A percentile compares a stretch with the other conserved stretches of the same genome.
Evolutionary conservation across 2,888 invertebrate species (phyloP).

Genomic region (Chrysolina oricalcia): DNA sequence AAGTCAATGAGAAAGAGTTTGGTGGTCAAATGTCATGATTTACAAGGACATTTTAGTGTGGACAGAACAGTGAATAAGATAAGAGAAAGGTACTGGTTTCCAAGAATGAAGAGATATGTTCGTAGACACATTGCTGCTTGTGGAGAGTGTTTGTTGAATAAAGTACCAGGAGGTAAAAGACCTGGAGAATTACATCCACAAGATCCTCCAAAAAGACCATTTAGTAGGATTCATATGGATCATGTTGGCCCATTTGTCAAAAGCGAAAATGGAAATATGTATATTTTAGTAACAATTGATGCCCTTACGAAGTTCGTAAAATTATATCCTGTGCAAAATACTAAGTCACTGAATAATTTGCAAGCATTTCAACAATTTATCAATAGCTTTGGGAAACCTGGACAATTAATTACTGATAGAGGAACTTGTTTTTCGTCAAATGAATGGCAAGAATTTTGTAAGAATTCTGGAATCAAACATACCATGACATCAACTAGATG

Average conservation of each 20-base stretch:
- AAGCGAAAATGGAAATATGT: constrained; percentile 38
- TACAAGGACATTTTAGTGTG: constrained; percentile 42
- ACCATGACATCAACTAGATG: too few species aligned
- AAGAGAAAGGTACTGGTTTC: constrained; percentile 49
- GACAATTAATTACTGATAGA: constrained; percentile 52
- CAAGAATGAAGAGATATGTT: constrained; percentile 45
- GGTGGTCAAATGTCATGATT: constrained; percentile 46
- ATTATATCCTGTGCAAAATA: constrained; percentile 44
- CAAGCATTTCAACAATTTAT: constrained; percentile 46
- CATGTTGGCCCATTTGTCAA: constrained; percentile 50
- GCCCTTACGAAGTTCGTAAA: constrained; percentile 47
- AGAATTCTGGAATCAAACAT: too few species aligned
- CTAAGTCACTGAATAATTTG: constrained; percentile 41
- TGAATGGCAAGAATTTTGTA: too few species aligned
- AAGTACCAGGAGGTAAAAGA: constrained; percentile 45
- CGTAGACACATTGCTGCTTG: constrained; percentile 48
- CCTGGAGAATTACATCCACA: constrained; percentile 50
- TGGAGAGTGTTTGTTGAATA: constrained; percentile 44
- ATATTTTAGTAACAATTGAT: constrained; percentile 44
- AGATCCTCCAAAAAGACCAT: constrained; percentile 42
- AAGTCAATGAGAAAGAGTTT: constrained; percentile 48
- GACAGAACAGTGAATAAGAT: constrained; percentile 41
- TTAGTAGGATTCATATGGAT: constrained; percentile 50
- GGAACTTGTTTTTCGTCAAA: constrained; percentile 24
- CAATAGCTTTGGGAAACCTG: constrained; percentile 48